Conservation (phyloP, 2,113 vertebrate genomes). For the Campylomormyrus numenius region DNA sequence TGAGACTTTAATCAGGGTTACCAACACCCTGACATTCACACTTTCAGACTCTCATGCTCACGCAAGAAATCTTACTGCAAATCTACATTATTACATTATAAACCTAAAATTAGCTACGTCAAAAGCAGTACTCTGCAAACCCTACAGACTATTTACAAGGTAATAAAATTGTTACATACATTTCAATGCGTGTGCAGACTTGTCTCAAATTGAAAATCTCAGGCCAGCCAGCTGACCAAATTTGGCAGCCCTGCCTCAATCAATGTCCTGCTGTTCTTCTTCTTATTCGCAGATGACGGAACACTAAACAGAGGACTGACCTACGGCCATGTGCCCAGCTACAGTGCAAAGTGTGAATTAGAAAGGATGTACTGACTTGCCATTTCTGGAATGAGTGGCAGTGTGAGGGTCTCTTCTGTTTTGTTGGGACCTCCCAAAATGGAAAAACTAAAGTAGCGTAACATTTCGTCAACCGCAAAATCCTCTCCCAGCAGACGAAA, state of each 20-base stretch:
- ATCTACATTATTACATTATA: neutral
- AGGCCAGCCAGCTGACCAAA: neutral
- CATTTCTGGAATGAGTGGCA: neutral
- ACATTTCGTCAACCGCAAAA: neutral
- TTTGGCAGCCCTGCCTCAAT: neutral
- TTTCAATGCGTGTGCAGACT: neutral
- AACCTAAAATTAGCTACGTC: neutral
- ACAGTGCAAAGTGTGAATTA: neutral
- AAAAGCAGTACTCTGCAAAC: neutral
- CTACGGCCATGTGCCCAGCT: neutral
- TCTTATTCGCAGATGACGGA: neutral
- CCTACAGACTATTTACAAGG: neutral
- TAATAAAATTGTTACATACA: neutral
- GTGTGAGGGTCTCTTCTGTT: neutral
- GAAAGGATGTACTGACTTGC: neutral
- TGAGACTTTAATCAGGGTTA: neutral
- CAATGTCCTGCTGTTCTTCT: neutral
- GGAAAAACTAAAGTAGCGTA: neutral
- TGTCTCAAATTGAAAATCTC: neutral
- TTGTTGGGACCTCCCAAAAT: neutral
- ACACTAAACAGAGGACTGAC: too few relatives aligned
- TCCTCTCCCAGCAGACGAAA: neutral
- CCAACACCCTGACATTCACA: neutral
- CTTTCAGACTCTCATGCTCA: neutral
- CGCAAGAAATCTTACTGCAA: neutral